Percentiles rank a stretch among this genome's conserved stretches.
These are phyloP conservation scores for Sarcophaga subvicina DNA, from an alignment of 2,888 invertebrate species.

Conservation along the genomic window DNA sequence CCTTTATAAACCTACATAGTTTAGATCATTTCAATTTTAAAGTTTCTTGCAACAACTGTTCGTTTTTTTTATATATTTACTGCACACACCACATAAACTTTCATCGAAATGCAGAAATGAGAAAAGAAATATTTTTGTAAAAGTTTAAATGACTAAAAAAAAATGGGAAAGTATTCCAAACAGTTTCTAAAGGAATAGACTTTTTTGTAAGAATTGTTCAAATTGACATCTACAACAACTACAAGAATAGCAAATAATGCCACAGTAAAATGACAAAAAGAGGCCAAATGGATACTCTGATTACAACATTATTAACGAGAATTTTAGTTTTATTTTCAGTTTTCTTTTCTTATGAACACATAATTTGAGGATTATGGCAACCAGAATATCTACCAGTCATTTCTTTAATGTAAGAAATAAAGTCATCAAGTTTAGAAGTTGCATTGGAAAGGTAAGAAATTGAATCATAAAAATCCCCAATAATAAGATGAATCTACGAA, in stretches of 20 bases:
- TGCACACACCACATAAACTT: not conserved
- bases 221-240: conserved; percentile 12
- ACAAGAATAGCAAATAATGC: not conserved
- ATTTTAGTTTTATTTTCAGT: not conserved
- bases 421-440: no score
- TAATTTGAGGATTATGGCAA: no score
- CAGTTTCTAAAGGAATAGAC: conserved; percentile 49
- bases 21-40: conserved; percentile 13
- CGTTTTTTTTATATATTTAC: conserved; percentile 19
- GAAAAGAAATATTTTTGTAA: not conserved
- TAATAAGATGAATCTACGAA: no score
- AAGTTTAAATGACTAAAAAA: conserved; percentile 20
- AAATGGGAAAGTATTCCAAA: conserved; percentile 17
- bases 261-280: no score
- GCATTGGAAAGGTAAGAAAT: no score
- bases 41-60: conserved; percentile 52
- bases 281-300: no score
- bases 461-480: no score
- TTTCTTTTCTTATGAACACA: no score
- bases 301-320: not conserved
- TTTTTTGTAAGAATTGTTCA: conserved; percentile 52
- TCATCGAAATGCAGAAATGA: not conserved
- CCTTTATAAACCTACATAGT: conserved; percentile 7
- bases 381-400: no score
- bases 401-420: no score